phyloP scores from a whole-genome alignment of 2,797 vertebrate genomes.

The Sebastes trivittatus region DNA sequence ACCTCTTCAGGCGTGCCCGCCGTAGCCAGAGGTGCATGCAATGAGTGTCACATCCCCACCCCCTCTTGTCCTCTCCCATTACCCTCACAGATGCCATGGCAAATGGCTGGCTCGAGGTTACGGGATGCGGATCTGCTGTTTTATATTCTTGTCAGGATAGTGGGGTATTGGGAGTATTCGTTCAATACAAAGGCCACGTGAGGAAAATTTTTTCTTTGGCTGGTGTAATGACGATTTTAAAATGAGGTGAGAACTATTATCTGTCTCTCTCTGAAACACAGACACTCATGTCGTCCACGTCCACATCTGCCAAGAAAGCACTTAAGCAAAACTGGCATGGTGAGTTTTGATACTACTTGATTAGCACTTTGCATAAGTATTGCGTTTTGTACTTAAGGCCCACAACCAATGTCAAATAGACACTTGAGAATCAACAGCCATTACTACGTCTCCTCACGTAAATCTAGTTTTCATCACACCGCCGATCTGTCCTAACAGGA shows the following conservation, averaged over 20 bases:
- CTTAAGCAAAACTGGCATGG: constrained; percentile 70
- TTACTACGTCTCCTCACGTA: constrained; percentile 57
- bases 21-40: constrained; percentile 68
- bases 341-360: constrained; percentile 72
- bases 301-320: constrained; percentile 77
- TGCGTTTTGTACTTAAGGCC: constrained; percentile 67
- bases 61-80: constrained; percentile 77
- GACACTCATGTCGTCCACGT: constrained; percentile 40
- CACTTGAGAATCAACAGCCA: constrained; percentile 69
- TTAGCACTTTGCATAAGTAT: constrained; percentile 71
- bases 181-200: constrained; percentile 44
- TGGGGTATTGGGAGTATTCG: constrained; percentile 35
- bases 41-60: constrained; percentile 71
- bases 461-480: constrained; percentile 44
- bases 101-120: constrained; percentile 69
- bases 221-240: constrained; percentile 52
- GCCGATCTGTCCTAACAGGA: constrained; percentile 32
- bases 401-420: constrained; percentile 71
- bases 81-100: constrained; percentile 72
- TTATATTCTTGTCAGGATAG: constrained; percentile 64
- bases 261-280: constrained; percentile 28
- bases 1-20: constrained; percentile 65
- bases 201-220: constrained; percentile 47
- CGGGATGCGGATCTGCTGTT: constrained; percentile 55
- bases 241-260: constrained; percentile 55